Conservation (phyloP, 1,140 invertebrate species). For the Triops cancriformis region DNA sequence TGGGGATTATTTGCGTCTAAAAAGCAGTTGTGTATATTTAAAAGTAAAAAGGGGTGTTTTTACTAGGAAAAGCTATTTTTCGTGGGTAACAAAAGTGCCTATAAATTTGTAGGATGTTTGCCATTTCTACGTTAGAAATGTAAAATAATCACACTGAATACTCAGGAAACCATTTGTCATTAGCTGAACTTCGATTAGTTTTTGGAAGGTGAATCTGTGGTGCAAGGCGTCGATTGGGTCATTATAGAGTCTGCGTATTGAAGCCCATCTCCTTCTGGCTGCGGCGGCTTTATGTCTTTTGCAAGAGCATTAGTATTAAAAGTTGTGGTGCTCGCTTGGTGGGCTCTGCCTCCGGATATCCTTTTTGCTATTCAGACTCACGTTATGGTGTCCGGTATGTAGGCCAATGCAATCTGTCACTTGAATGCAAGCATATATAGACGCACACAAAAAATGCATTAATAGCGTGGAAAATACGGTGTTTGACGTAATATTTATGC, state of each 20-base stretch:
- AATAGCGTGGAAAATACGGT: background rate
- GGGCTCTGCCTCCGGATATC: conserved; percentile 3
- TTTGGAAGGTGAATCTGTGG: background rate
- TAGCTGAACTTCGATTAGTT: background rate
- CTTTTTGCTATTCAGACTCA: conserved; percentile 1
- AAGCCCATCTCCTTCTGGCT: conserved; percentile 2
- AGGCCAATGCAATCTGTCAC: background rate
- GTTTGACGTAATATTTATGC: background rate
- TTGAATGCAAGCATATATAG: background rate
- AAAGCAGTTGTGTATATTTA: no score
- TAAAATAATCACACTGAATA: no score
- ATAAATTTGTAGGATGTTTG: no score
- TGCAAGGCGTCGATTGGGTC: background rate
- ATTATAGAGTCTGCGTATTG: background rate
- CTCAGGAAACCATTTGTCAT: background rate
- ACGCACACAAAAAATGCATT: background rate
- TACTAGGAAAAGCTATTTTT: no score
- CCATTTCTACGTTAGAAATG: no score
- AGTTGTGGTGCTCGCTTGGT: background rate
- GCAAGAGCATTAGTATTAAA: background rate
- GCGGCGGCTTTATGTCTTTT: background rate
- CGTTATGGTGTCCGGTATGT: background rate
- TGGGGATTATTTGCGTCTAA: no score
- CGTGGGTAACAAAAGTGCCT: no score
- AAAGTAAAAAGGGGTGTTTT: no score